Evolutionary conservation across 1,140 invertebrate genomes (phyloP), one percentile per base, ranked within the genome.

Genomic region (Ceratina japonica): DNA sequence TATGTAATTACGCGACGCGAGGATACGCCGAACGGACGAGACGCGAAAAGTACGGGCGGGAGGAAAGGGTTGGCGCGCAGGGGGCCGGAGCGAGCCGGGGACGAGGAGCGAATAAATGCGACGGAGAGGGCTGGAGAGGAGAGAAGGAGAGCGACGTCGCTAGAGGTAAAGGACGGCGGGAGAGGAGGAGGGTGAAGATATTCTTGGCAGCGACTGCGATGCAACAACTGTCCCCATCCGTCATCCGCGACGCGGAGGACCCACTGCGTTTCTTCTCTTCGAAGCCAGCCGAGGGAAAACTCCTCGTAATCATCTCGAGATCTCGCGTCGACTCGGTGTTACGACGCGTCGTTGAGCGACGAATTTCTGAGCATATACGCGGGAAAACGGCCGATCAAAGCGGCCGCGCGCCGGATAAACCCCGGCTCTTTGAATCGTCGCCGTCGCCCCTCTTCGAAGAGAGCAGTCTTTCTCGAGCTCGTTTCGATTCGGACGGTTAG

Each of bases 191-290:
- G 44, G 59, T 44, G 64, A 75, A 84, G 84, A 86, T 86, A 86
- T 86, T 86, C 83, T 86, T 86, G 84, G 84, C 84, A 86, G 72
- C 82, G 81, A 81, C 82, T 72, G 79, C 84, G 84, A 86, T 85
- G 84, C 84, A 86, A 85, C 84, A 86, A 86, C 84, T 86, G 84
- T 86, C 83, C 84, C 84, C 80, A 86, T 86, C 84, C 84, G 84
- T 86, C 84, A 86, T 86, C 84, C 69, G 81, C 79, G 58, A 81
- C 82, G 71, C 76, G 79, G 66, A 79, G 79, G 70, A 70, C 79
- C 73, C 56, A 44, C 31, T 37, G 58, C 51, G 73, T 66, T 49
- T 20, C 63, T 73, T 65, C 51, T 31, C 65, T 16, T 27, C 71
- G 37, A 69, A 18, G 7, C n/a, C 10, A 49, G 62, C 15, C 75